Conservation (phyloP, 1,140 invertebrate species). For the Steinernema feltiae region DNA sequence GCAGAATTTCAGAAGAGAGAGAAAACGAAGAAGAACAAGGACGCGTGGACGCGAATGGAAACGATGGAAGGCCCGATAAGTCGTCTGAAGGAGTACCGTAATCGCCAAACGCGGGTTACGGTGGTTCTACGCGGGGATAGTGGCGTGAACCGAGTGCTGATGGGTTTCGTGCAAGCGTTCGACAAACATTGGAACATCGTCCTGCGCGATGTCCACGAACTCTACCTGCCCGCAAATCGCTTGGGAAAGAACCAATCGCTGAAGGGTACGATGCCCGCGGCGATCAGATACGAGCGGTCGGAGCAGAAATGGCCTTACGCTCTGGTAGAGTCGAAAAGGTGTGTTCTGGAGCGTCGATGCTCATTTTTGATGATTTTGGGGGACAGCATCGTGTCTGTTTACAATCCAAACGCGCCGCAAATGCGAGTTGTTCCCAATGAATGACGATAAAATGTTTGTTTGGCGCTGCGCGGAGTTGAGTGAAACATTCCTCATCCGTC, state of each 20-base stretch:
- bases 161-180: background rate
- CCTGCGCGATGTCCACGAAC: background rate
- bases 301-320: background rate
- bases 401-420: background rate
- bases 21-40: background rate
- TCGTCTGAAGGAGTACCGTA: background rate
- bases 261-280: background rate
- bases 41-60: background rate
- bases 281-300: background rate
- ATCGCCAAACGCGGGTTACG: background rate
- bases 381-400: background rate
- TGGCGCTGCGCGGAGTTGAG: too few species aligned
- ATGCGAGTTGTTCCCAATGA: background rate
- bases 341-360: background rate
- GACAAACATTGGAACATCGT: slow-evolving; percentile 1
- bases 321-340: background rate
- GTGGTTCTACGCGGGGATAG: background rate
- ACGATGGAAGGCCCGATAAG: background rate
- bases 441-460: too few species aligned
- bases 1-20: background rate
- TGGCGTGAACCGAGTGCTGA: background rate
- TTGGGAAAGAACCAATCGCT: background rate
- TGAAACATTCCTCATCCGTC: too few species aligned
- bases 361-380: background rate
- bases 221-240: background rate